Conservation (phyloP, 92 coral and sea anemone genomes). For the Epizoanthus rinbou region DNA sequence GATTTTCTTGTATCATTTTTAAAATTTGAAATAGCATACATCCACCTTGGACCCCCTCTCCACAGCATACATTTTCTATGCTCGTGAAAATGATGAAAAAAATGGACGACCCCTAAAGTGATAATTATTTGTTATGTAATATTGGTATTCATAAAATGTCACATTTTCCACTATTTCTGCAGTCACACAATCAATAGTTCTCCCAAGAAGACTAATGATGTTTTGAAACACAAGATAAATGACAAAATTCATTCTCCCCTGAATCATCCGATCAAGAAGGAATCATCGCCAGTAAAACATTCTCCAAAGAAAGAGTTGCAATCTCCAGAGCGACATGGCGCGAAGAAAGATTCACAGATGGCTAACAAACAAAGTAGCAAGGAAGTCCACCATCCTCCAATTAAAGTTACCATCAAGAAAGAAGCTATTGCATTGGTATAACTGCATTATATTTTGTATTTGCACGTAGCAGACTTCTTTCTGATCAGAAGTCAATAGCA, state of each 20-base stretch:
- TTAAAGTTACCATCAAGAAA: slow-evolving; percentile 25
- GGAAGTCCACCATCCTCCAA: slow-evolving; percentile 10
- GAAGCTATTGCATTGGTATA: slow-evolving; percentile 24
- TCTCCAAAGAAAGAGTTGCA: slow-evolving; percentile 2
- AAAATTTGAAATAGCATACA: no score
- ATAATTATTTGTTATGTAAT: no score
- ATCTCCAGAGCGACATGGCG: background rate
- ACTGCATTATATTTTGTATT: no score
- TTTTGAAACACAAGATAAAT: slow-evolving; percentile 1
- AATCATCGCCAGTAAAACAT: slow-evolving; percentile 12
- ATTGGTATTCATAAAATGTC: background rate
- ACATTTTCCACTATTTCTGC: background rate
- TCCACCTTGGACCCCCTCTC: no score
- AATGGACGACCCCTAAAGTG: no score
- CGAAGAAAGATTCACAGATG: background rate
- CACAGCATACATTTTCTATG: no score
- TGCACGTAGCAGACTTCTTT: no score
- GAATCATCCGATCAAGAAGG: slow-evolving; percentile 41
- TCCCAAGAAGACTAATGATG: background rate
- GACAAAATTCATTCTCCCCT: slow-evolving; percentile 36
- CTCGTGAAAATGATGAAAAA: no score
- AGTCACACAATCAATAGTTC: slow-evolving; percentile 21
- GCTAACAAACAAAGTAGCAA: background rate
- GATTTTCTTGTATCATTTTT: no score
- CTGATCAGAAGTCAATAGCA: no score